Evolutionary conservation across 23 tunicate species (phyloP), one percentile per base, ranked within the genome.

Genomic region (Trididemnum miniatum): DNA sequence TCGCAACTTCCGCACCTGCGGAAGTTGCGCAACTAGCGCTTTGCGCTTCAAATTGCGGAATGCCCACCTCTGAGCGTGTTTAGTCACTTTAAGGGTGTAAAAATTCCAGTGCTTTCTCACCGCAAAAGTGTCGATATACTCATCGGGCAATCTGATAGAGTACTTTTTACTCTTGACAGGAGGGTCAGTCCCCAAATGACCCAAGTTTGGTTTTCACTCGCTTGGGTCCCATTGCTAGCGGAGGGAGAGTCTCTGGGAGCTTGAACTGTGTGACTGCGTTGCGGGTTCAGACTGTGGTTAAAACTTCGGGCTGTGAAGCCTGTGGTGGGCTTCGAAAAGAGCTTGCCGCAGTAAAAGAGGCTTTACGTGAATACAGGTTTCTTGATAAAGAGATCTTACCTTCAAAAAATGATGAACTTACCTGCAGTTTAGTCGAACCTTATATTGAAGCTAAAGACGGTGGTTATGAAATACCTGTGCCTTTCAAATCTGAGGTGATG

Each of bases 391-490:
- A 7, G 2, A 4, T 67, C 7, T 38, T 30, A 32, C 75, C 38
- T 30, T 67, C 75, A 32, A 31, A 4, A 7, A 67, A 32, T 67
- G 75, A 67, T 9, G 38, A 67, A 67, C 37, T 67, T 12, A n/a
- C 75, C 31, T 3, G 12, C 7, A 12, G 9, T 3, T 38, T 67
- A 3, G 75, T 67, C 5, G 38, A 67, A 33, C 75, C 37, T 5
- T 9, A 67, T 31, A 67, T 67, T 67, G 32, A 5, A 7, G 75
- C 32, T 4, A n/a, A 4, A 5, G 38, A 67, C 32, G 38, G 38
- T n/a, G 38, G 38, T 31, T 67, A 67, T 73, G 59, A 73, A 39
- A 73, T 37, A 4, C 79, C 79, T 2, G 79, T 73, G 2, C 79
- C 79, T 39, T 12, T 73, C 27, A 37, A 38, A 40, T 20, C 12